Conservation (phyloP, 2,888 invertebrate genomes). For the Napeogenes inachia region DNA sequence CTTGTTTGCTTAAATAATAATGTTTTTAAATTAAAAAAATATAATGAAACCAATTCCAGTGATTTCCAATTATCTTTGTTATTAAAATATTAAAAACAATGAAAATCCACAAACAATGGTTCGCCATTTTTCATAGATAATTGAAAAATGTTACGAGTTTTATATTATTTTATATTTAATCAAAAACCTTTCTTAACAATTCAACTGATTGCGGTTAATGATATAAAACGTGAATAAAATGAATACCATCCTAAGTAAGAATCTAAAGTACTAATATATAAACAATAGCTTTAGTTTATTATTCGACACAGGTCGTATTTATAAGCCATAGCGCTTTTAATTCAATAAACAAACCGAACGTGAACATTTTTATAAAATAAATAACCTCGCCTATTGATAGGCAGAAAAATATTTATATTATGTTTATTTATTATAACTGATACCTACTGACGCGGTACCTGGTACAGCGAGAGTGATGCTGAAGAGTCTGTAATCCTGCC, state of each 20-base stretch:
- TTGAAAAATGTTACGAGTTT: too few relatives aligned
- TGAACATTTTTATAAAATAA: slow-evolving; percentile 4
- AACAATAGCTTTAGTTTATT: slow-evolving; percentile 5
- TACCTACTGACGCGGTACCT: neutral
- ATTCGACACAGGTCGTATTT: slow-evolving; percentile 4
- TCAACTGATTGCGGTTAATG: slow-evolving; percentile 1
- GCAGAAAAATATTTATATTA: neutral
- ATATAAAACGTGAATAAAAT: slow-evolving; percentile 2
- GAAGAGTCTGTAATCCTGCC: too few relatives aligned
- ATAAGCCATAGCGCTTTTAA: slow-evolving; percentile 7
- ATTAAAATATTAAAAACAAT: too few relatives aligned
- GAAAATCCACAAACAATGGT: too few relatives aligned
- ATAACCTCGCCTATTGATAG: slow-evolving; percentile 1
- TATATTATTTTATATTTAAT: too few relatives aligned
- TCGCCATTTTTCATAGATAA: too few relatives aligned
- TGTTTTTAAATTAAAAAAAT: too few relatives aligned
- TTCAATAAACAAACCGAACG: slow-evolving; percentile 6
- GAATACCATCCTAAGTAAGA: neutral
- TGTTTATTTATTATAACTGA: neutral
- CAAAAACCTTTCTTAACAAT: too few relatives aligned
- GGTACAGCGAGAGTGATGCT: neutral
- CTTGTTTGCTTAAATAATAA: too few relatives aligned
- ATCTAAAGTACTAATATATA: slow-evolving; percentile 1
- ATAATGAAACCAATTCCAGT: too few relatives aligned
- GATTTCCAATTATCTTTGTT: too few relatives aligned